Percentiles rank a stretch among this genome's conserved stretches.
phyloP scores from a whole-genome alignment of 1,140 invertebrate genomes.

The Drosophila pectinifera region DNA sequence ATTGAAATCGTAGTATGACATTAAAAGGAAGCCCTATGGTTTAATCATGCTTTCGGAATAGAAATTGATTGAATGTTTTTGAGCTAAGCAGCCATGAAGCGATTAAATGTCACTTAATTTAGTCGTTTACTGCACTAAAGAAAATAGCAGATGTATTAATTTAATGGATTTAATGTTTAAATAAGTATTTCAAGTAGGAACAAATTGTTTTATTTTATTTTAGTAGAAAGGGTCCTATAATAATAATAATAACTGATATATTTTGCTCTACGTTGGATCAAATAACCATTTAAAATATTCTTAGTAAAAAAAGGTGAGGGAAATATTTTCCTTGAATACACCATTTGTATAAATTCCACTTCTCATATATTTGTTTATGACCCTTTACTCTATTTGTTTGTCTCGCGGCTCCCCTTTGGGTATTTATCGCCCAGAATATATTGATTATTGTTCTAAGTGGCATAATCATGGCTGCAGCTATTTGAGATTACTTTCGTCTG shows the following conservation, averaged over 20 bases:
- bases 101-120: background rate
- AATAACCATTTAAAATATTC: no score
- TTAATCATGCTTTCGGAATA: constrained; percentile 11
- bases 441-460: constrained; percentile 39
- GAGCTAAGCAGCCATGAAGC: constrained; percentile 1
- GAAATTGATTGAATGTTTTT: constrained; percentile 22
- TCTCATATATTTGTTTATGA: background rate
- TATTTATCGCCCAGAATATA: constrained; percentile 19
- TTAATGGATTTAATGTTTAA: background rate
- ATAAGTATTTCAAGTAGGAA: no score
- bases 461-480: constrained; percentile 34
- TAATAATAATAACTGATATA: accelerated
- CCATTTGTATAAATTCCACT: background rate
- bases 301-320: background rate
- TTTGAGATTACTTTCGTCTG: constrained; percentile 39
- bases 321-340: background rate
- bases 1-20: constrained; percentile 9
- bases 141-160: background rate
- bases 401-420: background rate
- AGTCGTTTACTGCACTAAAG: background rate
- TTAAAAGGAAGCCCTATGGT: constrained; percentile 23
- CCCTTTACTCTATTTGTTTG: background rate
- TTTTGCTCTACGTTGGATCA: no score
- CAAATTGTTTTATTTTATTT: no score
- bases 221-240: no score